Evolutionary conservation across 1,140 invertebrate species (phyloP), one percentile per base, ranked within the genome.

Genomic region (Varroa destructor): DNA sequence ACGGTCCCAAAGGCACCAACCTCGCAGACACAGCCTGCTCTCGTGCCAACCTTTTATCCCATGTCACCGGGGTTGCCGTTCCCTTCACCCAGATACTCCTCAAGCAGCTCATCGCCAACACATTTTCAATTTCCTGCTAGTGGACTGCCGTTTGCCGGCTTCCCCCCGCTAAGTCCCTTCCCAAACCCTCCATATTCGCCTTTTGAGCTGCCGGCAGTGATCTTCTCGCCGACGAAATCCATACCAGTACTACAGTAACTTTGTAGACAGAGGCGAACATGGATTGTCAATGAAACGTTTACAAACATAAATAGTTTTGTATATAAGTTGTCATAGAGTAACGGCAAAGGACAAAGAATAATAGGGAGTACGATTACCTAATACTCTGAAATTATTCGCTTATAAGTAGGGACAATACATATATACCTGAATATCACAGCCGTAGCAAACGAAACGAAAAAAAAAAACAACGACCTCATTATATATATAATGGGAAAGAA

Each of bases 101-200:
- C 12, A 61, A 72, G 42, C 73, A 74, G 43, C 73, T 73, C 75
- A 72, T 70, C 70, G 71, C 73, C 14, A 54, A 75, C 74, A 37
- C 76, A 77, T 72, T 77, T 77, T 55, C 76, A 77, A 72, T 77
- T 77, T 58, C 76, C 76, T 4, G 56, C 51, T 3, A 46, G 55
- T 57, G 71, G 72, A 73, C 72, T 55, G 71, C 46, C 12, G 25
- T 55, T 42, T 51, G 61, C 72, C 37, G 71, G 71, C 14, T 72
- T 74, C 43, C 73, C 75, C 14, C 73, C 75, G 40, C 58, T 74
- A 58, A 75, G 71, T 43, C 73, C 74, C 1, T 75, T 75, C 56
- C 58, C 74, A 57, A 73, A 71, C 14, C 72, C 71, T 37, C 75
- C 74, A 0, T 77, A 73, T 54, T 77, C 76, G 8, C 73, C 73